Conservation (phyloP, 2,888 invertebrate species). For the Andrena flavipes region DNA sequence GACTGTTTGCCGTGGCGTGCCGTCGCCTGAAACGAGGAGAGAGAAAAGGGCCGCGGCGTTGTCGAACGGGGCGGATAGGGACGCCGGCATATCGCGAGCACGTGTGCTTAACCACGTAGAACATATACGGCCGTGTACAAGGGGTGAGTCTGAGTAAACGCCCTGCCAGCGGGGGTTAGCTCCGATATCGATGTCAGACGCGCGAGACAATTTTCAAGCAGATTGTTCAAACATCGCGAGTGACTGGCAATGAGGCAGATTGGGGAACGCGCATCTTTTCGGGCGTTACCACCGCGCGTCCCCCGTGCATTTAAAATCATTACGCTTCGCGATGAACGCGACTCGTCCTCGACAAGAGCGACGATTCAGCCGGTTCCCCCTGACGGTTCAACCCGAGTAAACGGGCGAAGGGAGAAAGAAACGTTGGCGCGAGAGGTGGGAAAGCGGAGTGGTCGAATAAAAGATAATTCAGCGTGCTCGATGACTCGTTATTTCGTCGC, state of each 20-base stretch:
- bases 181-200: conserved; percentile 41
- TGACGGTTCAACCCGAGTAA: neutral
- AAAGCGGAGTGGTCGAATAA: conserved; percentile 67
- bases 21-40: conserved; percentile 35
- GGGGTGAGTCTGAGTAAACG: conserved; percentile 56
- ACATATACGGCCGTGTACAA: conserved; percentile 57
- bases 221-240: conserved; percentile 25
- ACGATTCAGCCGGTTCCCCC: neutral
- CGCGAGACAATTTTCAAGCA: conserved; percentile 33
- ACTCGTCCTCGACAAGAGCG: neutral
- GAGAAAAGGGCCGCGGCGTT: neutral
- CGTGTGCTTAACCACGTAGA: conserved; percentile 76
- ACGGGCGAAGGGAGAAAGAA: conserved; percentile 14
- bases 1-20: conserved; percentile 70
- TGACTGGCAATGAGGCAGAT: neutral
- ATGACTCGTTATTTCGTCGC: conserved; percentile 61
- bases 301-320: no score
- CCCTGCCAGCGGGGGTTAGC: neutral
- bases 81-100: conserved; percentile 69
- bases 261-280: conserved; percentile 28
- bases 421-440: neutral
- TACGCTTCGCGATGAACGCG: no score
- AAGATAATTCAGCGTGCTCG: conserved; percentile 69
- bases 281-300: no score
- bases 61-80: conserved; percentile 6